Conservation (phyloP, 30 jellyfish, hydroid and myxozoan genomes). For the Chrysaora quinquecirrha region DNA sequence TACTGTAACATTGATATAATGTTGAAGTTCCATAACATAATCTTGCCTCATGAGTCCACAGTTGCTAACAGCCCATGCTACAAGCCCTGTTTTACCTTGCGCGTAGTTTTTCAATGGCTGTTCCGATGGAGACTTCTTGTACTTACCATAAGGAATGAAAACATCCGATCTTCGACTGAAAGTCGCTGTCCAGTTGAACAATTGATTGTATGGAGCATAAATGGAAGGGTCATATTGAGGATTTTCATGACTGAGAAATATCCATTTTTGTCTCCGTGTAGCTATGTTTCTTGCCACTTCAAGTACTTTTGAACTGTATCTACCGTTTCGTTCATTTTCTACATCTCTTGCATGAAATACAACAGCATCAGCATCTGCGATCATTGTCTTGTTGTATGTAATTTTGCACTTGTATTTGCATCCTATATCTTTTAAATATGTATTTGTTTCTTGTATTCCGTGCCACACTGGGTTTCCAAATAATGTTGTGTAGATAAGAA, state of each 20-base stretch:
- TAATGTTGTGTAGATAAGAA: background rate
- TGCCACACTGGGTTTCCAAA: background rate
- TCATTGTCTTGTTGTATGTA: background rate
- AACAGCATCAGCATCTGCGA: constrained; percentile 33
- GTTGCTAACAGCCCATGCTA: constrained; percentile 80
- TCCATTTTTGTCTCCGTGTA: background rate
- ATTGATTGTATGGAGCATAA: background rate
- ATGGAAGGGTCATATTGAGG: background rate
- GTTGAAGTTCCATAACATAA: constrained; percentile 71
- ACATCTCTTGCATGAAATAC: constrained; percentile 77
- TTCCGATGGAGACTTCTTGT: background rate
- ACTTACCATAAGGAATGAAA: background rate
- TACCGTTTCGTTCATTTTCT: background rate
- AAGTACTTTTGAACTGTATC: background rate
- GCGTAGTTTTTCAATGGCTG: background rate
- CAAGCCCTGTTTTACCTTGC: background rate
- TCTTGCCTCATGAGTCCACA: constrained; percentile 72
- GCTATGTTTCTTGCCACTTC: background rate
- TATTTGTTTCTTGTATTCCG: background rate
- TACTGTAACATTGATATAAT: constrained; percentile 46
- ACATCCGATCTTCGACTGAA: background rate
- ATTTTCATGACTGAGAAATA: background rate
- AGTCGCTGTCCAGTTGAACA: background rate
- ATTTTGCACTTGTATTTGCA: background rate
- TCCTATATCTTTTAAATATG: background rate